phyloP scores from a whole-genome alignment of 2,797 vertebrate species.

The Manis crassicaudata region DNA sequence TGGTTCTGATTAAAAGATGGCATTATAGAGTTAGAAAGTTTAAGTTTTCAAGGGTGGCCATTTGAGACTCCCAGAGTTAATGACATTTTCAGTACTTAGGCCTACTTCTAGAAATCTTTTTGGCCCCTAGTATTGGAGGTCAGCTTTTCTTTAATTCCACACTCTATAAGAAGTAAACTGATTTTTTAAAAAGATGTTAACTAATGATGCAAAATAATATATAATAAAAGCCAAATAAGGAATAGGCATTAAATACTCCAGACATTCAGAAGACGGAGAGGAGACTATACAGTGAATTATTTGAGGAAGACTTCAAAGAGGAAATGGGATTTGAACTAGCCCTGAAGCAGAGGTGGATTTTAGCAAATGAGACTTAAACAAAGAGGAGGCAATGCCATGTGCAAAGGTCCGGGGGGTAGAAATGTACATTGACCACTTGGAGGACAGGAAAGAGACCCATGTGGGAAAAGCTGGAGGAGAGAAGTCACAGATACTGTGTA shows the following conservation, averaged over 20 bases:
- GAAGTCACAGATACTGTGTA: neutral
- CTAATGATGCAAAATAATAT: neutral
- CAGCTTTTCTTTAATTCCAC: too few species aligned
- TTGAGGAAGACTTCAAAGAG: neutral
- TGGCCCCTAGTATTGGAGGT: too few species aligned
- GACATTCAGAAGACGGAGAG: neutral
- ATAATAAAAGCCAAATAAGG: neutral
- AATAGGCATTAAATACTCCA: neutral
- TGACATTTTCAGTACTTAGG: too few species aligned
- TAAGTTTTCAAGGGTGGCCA: too few species aligned
- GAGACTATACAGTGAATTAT: neutral
- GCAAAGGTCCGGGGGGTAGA: neutral
- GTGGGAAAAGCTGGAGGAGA: neutral
- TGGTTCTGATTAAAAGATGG: too few species aligned
- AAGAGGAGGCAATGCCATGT: neutral
- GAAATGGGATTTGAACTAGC: neutral
- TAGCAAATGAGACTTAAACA: neutral
- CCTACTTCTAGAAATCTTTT: too few species aligned
- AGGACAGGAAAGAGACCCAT: neutral
- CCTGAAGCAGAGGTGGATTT: neutral
- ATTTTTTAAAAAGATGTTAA: neutral
- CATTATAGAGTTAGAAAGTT: too few species aligned
- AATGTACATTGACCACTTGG: neutral
- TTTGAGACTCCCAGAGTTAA: too few species aligned
- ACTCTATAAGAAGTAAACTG: neutral